These are phyloP conservation scores for Pristionchus exspectatus DNA, from an alignment of 2,888 invertebrate genomes.

Conservation along the genomic window DNA sequence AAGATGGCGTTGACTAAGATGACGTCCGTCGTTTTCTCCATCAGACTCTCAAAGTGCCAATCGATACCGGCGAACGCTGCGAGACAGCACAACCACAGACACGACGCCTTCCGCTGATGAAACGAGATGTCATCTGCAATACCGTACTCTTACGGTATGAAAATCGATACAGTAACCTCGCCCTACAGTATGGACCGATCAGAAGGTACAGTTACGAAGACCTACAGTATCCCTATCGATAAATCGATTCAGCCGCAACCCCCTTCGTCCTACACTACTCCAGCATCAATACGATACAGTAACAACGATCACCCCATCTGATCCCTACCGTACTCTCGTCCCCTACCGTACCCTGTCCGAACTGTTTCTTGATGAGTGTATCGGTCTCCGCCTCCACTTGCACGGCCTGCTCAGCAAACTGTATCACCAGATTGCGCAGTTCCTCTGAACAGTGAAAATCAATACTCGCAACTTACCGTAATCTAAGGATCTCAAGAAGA, in stretches of 20 bases:
- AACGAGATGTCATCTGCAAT: conserved; percentile 63
- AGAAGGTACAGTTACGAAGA: too few relatives aligned
- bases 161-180: neutral
- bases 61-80: conserved; percentile 66
- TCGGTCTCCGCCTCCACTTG: conserved; percentile 53
- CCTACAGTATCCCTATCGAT: neutral
- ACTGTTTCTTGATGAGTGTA: conserved; percentile 51
- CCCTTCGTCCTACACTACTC: neutral
- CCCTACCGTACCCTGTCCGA: conserved; percentile 45
- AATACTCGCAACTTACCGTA: neutral
- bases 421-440: conserved; percentile 49
- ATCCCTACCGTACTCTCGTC: neutral
- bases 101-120: conserved; percentile 63
- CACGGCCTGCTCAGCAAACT: conserved; percentile 60
- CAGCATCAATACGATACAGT: neutral
- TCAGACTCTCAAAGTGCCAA: conserved; percentile 57
- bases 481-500: neutral
- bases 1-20: neutral
- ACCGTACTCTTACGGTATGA: neutral
- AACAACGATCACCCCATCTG: neutral
- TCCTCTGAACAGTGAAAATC: conserved; percentile 45
- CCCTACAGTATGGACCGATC: too few relatives aligned
- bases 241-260: neutral
- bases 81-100: conserved; percentile 67
- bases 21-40: conserved; percentile 26